Evolutionary conservation across 2,888 invertebrate genomes (phyloP), one percentile per base, ranked within the genome.

Genomic region (Doris montereyensis): DNA sequence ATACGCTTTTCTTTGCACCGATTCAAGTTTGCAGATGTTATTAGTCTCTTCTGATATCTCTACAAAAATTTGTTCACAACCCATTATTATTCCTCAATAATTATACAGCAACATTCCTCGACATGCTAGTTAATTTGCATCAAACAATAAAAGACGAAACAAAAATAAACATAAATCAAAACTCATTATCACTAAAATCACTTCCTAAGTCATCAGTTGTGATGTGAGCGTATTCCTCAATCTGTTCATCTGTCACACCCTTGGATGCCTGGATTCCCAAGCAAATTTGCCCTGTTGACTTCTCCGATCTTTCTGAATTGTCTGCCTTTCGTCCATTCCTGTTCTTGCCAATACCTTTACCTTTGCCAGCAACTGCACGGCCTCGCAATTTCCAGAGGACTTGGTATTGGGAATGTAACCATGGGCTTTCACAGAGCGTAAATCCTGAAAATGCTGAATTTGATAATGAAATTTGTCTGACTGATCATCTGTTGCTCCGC

Each of bases 181-280:
- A 34, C n/a, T 71, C 78, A 30, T 41, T 57, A 3, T 82, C 82
- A 81, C 81, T 79, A 67, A 82, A 82, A 58, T 82, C 82, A 72
- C 82, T 82, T 13, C 82, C 82, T 41, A 82, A 76, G 32, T 82
- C 82, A 67, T 78, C 78, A 13, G 34, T 57, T n/a, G 76, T 79
- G 26, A 81, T 62, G 0, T 21, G 24, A 2, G 41, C 58, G 34
- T 73, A 78, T 21, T 79, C 81, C 21, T 3, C 35, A 67, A 78
- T 73, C 30, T 67, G 73, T 30, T 57, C 68, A n/a, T 41, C 57
- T 26, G 67, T n/a, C 17, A 67, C 71, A 21, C 41, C 67, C 21
- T 28, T 41, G 26, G 65, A 76, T 13, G 67, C 67, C 2, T 52
- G 17, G 8, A 41, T 17, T n/a, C n/a, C n/a, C n/a, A n/a, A n/a